Conservation (phyloP, 2,113 vertebrate genomes). For the Chauna torquata region DNA sequence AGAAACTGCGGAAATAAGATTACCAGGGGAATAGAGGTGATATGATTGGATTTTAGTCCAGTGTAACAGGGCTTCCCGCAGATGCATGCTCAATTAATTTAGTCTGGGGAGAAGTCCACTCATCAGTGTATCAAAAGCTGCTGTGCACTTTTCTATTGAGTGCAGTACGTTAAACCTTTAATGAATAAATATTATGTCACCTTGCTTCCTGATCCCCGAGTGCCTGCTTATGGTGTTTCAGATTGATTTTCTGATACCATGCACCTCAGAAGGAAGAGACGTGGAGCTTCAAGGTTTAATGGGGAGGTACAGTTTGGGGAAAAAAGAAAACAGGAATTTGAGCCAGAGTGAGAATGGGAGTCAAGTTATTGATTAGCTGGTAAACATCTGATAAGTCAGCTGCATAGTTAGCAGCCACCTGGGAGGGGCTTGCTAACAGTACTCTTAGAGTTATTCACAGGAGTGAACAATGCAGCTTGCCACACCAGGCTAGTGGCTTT, state of each 20-base stretch:
- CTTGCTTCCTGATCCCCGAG: neutral
- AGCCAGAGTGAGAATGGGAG: fast-evolving
- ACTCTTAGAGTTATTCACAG: neutral
- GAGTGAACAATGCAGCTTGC: neutral
- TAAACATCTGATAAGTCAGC: neutral
- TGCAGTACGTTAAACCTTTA: neutral
- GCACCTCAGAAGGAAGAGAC: neutral
- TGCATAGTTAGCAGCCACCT: neutral
- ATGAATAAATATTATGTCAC: neutral
- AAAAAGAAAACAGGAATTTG: neutral
- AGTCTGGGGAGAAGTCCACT: neutral
- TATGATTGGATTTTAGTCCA: slow-evolving; percentile 20
- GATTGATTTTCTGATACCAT: fast-evolving
- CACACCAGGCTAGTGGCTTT: neutral
- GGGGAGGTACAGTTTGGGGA: neutral
- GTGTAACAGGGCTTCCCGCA: neutral
- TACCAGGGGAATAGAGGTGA: neutral
- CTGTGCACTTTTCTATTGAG: neutral
- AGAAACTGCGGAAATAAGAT: neutral
- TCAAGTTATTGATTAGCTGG: neutral
- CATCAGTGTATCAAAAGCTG: neutral
- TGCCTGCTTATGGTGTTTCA: neutral
- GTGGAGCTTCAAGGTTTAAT: neutral
- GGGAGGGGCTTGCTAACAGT: neutral
- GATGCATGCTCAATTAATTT: slow-evolving; percentile 38